phyloP scores from a whole-genome alignment of 2,888 invertebrate species.

The Operophtera brumata region DNA sequence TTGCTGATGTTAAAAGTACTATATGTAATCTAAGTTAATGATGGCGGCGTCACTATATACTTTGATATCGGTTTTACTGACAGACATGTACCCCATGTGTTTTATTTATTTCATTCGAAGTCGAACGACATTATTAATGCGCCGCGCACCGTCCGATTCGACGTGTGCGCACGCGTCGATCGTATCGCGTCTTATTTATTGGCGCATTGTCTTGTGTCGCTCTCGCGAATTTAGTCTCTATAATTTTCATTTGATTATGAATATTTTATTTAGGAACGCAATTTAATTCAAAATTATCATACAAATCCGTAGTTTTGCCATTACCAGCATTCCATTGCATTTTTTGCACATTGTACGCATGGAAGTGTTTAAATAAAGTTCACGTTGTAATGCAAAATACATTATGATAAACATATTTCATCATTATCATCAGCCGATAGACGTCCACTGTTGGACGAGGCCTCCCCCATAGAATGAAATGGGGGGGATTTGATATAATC shows the following conservation, averaged over 20 bases:
- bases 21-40: constrained; percentile 5
- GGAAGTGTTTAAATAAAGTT: neutral
- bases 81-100: constrained; percentile 15
- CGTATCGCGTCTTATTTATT: constrained; percentile 55
- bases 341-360: no score
- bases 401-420: no score
- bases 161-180: constrained; percentile 51
- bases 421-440: no score
- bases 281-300: neutral
- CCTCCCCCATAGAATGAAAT: no score
- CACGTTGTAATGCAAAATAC: neutral
- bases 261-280: constrained; percentile 1
- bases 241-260: constrained; percentile 36
- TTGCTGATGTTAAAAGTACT: neutral
- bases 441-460: no score
- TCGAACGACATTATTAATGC: constrained; percentile 34
- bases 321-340: neutral
- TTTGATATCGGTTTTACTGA: constrained; percentile 15
- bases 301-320: neutral
- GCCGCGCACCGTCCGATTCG: constrained; percentile 30
- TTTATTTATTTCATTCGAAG: constrained; percentile 24
- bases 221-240: constrained; percentile 39
- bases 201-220: constrained; percentile 48
- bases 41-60: constrained; percentile 18
- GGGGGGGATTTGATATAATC: no score